Percentiles rank a stretch among this genome's conserved stretches.
Evolutionary conservation across 2,888 invertebrate genomes (phyloP).

Genomic region (Brachypalpus laphriformis): DNA sequence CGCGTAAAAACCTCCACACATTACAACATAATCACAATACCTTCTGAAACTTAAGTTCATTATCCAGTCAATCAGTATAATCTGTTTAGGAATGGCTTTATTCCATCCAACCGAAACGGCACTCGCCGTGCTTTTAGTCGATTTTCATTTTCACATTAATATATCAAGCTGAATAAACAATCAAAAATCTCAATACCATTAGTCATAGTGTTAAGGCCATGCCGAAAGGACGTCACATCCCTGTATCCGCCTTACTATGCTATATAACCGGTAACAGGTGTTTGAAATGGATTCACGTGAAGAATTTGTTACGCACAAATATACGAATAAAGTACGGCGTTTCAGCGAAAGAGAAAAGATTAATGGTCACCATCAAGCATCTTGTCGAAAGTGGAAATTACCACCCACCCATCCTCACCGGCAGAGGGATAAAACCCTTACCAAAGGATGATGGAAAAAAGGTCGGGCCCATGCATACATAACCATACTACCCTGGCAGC

Average conservation of each 20-base stretch:
- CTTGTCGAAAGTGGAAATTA: slow-evolving; percentile 72
- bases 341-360: slow-evolving; percentile 69
- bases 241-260: not conserved
- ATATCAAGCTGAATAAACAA: slow-evolving; percentile 70
- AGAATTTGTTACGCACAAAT: slow-evolving; percentile 59
- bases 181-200: slow-evolving; percentile 70
- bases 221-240: slow-evolving; percentile 40
- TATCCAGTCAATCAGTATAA: slow-evolving; percentile 64
- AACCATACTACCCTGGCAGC: slow-evolving; percentile 54
- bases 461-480: slow-evolving; percentile 61
- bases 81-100: slow-evolving; percentile 53
- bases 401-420: not conserved
- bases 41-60: slow-evolving; percentile 34
- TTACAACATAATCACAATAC: slow-evolving; percentile 4
- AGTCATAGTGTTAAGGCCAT: slow-evolving; percentile 62
- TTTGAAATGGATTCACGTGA: slow-evolving; percentile 72
- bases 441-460: slow-evolving; percentile 51
- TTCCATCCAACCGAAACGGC: slow-evolving; percentile 22
- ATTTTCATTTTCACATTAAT: slow-evolving; percentile 65
- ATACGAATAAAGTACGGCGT: slow-evolving; percentile 59
- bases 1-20: not conserved
- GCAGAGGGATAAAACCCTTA: slow-evolving; percentile 39
- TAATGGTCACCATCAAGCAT: slow-evolving; percentile 73
- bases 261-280: slow-evolving; percentile 67
- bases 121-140: slow-evolving; percentile 38